A percentile compares a stretch with the other conserved stretches of the same genome.
Evolutionary conservation across 2,888 invertebrate species (phyloP).

Genomic region (Eupeodes latifasciatus): DNA sequence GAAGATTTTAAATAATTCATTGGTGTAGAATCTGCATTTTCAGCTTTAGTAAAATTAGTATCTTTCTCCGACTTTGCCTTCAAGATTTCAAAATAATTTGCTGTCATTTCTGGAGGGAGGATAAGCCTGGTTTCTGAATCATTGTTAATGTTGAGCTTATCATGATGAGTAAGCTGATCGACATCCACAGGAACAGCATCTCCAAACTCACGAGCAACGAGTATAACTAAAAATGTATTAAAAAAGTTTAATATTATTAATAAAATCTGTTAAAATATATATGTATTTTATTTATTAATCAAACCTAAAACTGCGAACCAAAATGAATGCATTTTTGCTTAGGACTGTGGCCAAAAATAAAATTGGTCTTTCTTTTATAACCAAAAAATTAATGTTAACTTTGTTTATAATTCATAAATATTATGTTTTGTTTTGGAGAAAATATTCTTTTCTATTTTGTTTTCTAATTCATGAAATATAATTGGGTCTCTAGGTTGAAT

Average conservation of each 20-base stretch:
- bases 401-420: not conserved
- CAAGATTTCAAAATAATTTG: constrained; percentile 50
- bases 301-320: constrained; percentile 49
- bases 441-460: not conserved
- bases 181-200: constrained; percentile 32
- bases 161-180: not conserved
- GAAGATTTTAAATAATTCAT: constrained; percentile 44
- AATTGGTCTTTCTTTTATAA: constrained; percentile 61
- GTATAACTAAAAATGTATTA: constrained; percentile 22
- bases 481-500: constrained; percentile 57
- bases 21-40: constrained; percentile 46
- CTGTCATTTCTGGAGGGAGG: constrained; percentile 62
- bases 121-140: constrained; percentile 52
- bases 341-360: constrained; percentile 34
- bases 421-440: not conserved
- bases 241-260: not conserved
- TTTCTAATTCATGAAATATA: constrained; percentile 29
- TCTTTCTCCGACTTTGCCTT: constrained; percentile 51
- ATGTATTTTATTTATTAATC: not conserved
- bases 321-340: constrained; percentile 65
- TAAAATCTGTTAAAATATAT: too few relatives aligned
- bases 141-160: not conserved
- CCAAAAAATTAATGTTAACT: not conserved
- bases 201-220: not conserved
- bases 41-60: not conserved